Base-by-base conservation (phyloP, 2,113 vertebrate genomes). In the Psilopogon haemacephalus region DNA sequence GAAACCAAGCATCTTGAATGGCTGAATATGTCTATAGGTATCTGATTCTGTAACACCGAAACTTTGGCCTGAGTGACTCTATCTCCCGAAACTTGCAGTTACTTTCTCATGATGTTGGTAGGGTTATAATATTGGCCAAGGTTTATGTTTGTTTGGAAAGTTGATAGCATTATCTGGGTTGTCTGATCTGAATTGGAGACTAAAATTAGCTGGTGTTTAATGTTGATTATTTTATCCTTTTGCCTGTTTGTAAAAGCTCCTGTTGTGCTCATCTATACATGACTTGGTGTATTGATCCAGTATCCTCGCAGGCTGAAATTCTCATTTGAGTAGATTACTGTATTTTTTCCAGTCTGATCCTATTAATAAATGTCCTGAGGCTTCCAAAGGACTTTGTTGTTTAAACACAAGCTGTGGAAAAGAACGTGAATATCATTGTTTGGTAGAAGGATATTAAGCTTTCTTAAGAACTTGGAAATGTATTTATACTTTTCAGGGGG, bases 341-440 rank as follows among this genome's bases (percentile, higher is more conserved):
- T 79, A 19, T 87, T 93, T 65, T 94, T 95, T 91, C 72, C 60
- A 94, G 52, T 74, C 89, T 79, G 16, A 46, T 70, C 83, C 73
- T 94, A 60, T 80, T 92, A 91, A 92, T 94, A 95, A 91, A 87
- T 89, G 74, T 46, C 84, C 40, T 0, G 2, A 82, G 89, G 42
- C 80, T 84, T 90, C 33, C 40, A 59, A 72, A 94, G 48, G 33
- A 32, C 63, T 76, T 85, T 56, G 50, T 65, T 84, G 60, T 94
- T 96, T 77, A 64, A 94, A 68, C 48, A 67, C 46, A 87, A 60
- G n/a, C 75, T 68, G 32, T 89, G 37, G 68, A 93, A 89, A 89
- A 63, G 78, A 71, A 80, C 71, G 64, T 71, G 60, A 87, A 83
- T 59, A 68, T 74, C 12, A 32, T 64, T 0, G 1, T 59, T 74